Conservation (phyloP, 1,140 invertebrate genomes). For the Phymastichus coffea region DNA sequence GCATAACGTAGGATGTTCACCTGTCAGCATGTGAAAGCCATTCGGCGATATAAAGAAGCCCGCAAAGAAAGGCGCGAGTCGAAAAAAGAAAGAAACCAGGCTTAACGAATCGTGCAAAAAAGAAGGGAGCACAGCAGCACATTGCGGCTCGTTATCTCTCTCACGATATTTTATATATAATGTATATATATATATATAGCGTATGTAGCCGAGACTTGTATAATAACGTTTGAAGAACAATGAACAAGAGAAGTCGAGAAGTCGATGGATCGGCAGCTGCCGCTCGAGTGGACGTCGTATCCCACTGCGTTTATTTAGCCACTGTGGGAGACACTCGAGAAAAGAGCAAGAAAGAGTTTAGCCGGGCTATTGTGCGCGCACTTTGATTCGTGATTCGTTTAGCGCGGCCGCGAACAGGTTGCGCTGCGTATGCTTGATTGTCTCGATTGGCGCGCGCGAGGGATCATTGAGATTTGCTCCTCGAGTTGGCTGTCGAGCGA, state of each 20-base stretch:
- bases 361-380: not conserved
- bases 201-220: not conserved
- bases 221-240: constrained; percentile 21
- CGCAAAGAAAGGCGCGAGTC: not conserved
- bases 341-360: not conserved
- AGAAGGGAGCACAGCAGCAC: not conserved
- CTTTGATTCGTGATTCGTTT: constrained; percentile 2
- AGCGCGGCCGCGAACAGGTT: constrained; percentile 1
- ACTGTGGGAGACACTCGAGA: constrained; percentile 1
- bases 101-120: no score
- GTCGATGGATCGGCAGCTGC: not conserved
- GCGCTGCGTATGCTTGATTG: no score
- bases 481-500: not conserved
- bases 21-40: no score
- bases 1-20: no score
- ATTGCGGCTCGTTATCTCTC: constrained; percentile 12
- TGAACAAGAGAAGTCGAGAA: constrained; percentile 6
- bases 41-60: no score
- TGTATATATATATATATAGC: not conserved
- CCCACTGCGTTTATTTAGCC: constrained; percentile 22
- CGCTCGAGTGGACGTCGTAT: no score
- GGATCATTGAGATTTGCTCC: no score
- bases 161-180: constrained; percentile 16
- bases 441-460: no score
- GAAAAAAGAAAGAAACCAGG: not conserved